A percentile compares a stretch with the other conserved stretches of the same genome.
phyloP scores from a whole-genome alignment of 92 coral and sea anemone genomes.

The Bergia puertoricense region DNA sequence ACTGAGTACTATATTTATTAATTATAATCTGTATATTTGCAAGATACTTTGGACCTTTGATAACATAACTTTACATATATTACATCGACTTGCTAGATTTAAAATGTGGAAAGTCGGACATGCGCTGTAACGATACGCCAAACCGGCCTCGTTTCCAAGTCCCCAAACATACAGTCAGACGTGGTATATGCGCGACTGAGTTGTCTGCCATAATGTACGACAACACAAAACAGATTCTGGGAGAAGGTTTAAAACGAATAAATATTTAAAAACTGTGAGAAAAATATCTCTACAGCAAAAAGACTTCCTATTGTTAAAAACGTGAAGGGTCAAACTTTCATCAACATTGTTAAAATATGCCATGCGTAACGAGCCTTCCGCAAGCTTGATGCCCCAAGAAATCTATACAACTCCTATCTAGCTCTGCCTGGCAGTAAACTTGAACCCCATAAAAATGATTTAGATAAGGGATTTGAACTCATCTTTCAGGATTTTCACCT shows the following conservation, averaged over 20 bases:
- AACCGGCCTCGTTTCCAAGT: neutral
- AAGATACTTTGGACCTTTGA: conserved; percentile 13
- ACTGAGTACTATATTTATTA: neutral
- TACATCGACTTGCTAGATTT: conserved; percentile 7
- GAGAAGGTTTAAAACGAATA: neutral
- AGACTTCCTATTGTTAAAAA: conserved; percentile 1
- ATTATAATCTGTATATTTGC: conserved; percentile 34
- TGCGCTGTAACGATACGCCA: neutral
- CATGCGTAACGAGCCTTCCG: neutral
- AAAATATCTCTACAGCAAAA: neutral
- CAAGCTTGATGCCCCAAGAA: neutral
- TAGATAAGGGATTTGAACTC: neutral
- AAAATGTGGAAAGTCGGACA: conserved; percentile 4
- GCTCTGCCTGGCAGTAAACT: neutral
- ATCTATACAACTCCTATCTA: neutral
- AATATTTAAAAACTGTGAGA: neutral
- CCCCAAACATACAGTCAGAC: neutral
- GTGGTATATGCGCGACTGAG: neutral
- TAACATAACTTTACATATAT: conserved; percentile 37
- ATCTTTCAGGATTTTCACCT: neutral
- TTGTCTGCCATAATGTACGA: neutral
- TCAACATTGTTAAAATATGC: neutral
- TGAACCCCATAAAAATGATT: neutral
- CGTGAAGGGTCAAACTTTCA: neutral
- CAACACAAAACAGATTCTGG: neutral